Evolutionary conservation across 1,140 invertebrate species (phyloP).

Genomic region (Riptortus pedestris): DNA sequence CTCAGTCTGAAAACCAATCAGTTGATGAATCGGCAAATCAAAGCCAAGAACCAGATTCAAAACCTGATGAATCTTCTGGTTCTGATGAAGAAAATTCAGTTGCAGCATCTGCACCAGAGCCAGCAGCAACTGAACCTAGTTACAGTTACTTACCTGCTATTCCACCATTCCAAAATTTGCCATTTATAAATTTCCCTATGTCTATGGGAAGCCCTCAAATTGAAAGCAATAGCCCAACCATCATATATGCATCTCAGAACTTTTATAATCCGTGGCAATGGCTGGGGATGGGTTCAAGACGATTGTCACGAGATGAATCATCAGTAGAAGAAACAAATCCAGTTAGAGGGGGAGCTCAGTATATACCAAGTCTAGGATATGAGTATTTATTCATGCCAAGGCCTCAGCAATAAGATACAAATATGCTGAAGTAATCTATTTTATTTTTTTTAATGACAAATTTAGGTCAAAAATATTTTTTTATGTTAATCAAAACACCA

Average conservation of each 20-base stretch:
- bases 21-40: too few relatives aligned
- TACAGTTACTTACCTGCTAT: background rate
- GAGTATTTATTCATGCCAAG: too few relatives aligned
- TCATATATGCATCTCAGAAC: conserved; percentile 13
- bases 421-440: too few relatives aligned
- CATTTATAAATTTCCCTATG: background rate
- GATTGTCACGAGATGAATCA: conserved; percentile 13
- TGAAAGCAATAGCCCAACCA: background rate
- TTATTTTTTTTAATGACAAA: too few relatives aligned
- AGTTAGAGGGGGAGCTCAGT: background rate
- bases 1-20: too few relatives aligned
- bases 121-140: background rate
- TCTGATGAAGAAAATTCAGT: background rate
- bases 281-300: background rate
- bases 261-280: conserved; percentile 12
- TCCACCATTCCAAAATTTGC: background rate
- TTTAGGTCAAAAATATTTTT: too few relatives aligned
- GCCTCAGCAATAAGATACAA: too few relatives aligned
- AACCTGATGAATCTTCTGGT: background rate
- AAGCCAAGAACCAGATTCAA: too few relatives aligned
- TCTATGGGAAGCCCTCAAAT: too few relatives aligned
- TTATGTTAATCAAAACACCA: too few relatives aligned
- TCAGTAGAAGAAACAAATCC: background rate
- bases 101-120: background rate
- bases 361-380: conserved; percentile 11